Percentiles rank a stretch among this genome's conserved stretches.
Conservation (phyloP, 1,140 invertebrate genomes). For the Laupala kohalensis region DNA sequence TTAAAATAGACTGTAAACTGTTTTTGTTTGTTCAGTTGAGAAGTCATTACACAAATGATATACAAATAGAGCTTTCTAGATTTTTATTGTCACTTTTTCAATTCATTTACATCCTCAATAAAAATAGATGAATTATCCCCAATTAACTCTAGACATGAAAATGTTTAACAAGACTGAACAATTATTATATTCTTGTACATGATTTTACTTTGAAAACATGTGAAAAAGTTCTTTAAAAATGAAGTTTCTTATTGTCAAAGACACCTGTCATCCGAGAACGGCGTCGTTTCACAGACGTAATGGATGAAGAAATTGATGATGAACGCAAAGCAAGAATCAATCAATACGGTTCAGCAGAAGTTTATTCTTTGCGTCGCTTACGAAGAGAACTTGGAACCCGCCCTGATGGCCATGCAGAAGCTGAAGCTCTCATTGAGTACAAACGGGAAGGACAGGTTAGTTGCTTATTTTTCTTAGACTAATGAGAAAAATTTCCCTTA, state of each 20-base stretch:
- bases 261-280: conserved; percentile 77
- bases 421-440: conserved; percentile 65
- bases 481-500: no score
- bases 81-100: no score
- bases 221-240: no score
- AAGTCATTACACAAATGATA: no score
- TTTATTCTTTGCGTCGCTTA: conserved; percentile 49
- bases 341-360: conserved; percentile 56
- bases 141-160: no score
- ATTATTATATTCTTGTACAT: no score
- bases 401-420: conserved; percentile 68
- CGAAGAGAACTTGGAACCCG: conserved; percentile 66
- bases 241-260: no score
- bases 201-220: background rate
- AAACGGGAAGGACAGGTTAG: conserved; percentile 52
- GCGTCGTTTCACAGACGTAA: conserved; percentile 81
- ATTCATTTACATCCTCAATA: no score
- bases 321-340: conserved; percentile 68
- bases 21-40: background rate
- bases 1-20: background rate
- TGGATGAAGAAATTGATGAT: conserved; percentile 93
- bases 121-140: no score
- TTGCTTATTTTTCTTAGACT: no score
- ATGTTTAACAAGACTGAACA: no score
- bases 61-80: no score